These are phyloP conservation scores for Coremacera marginata DNA, from an alignment of 2,888 invertebrate species.

Conservation along the genomic window DNA sequence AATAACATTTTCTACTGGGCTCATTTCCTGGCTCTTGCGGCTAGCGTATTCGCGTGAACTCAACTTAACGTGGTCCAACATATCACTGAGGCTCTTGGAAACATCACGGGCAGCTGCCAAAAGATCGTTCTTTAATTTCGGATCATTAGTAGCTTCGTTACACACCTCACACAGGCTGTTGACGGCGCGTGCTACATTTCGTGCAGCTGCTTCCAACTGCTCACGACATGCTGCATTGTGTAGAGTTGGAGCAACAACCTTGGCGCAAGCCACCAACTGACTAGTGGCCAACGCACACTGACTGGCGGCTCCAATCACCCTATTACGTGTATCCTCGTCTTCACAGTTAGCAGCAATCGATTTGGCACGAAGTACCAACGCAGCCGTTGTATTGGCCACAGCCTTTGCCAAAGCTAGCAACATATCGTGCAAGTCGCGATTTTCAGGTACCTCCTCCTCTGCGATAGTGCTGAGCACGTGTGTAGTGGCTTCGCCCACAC, in stretches of 20 bases:
- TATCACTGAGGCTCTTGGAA: conserved; percentile 86
- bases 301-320: conserved; percentile 94
- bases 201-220: conserved; percentile 91
- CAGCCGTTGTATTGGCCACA: conserved; percentile 98
- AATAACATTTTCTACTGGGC: conserved; percentile 90
- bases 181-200: conserved; percentile 93
- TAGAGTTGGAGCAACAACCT: conserved; percentile 89
- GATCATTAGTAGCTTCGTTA: conserved; percentile 79
- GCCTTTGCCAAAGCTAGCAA: conserved; percentile 94
- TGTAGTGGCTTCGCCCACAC: conserved; percentile 96
- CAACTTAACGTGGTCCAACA: conserved; percentile 89
- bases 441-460: conserved; percentile 89
- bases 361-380: conserved; percentile 95
- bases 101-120: conserved; percentile 89
- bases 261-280: conserved; percentile 96
- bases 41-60: conserved; percentile 76
- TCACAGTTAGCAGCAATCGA: conserved; percentile 92
- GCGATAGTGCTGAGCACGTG: conserved; percentile 93
- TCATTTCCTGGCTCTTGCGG: conserved; percentile 79
- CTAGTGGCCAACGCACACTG: conserved; percentile 97
- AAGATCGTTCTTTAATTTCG: conserved; percentile 79
- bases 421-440: conserved; percentile 89
- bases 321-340: conserved; percentile 71
- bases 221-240: conserved; percentile 87
- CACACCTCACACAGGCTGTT: conserved; percentile 88